Percentiles rank a stretch among this genome's conserved stretches.
Conservation (phyloP, 2,113 vertebrate species). For the Gobio gobio region DNA sequence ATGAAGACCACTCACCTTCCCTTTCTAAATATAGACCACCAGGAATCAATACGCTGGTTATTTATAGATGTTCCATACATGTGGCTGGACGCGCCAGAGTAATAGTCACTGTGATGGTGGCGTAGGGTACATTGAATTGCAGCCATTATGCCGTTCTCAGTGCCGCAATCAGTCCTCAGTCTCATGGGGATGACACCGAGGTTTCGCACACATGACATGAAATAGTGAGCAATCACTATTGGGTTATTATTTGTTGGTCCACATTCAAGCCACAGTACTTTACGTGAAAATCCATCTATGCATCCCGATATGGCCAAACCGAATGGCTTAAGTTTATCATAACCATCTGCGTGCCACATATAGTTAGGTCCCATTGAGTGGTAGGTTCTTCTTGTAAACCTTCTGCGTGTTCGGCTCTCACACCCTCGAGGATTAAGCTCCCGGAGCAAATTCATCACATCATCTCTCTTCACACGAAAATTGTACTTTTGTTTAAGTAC, state of each 20-base stretch:
- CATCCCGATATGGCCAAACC: conserved; percentile 53
- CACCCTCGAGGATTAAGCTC: conserved; percentile 49
- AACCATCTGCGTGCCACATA: conserved; percentile 57
- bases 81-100: conserved; percentile 48
- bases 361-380: conserved; percentile 59
- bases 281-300: conserved; percentile 59
- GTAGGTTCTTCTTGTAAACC: conserved; percentile 44
- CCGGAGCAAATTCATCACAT: conserved; percentile 55
- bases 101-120: conserved; percentile 42
- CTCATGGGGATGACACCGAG: conserved; percentile 48
- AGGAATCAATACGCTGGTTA: conserved; percentile 45
- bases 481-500: conserved; percentile 45
- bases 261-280: conserved; percentile 55
- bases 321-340: conserved; percentile 58
- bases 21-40: conserved; percentile 51
- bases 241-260: conserved; percentile 52
- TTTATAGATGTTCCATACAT: conserved; percentile 54
- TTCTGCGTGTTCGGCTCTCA: conserved; percentile 19
- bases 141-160: conserved; percentile 47
- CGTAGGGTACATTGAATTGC: conserved; percentile 44
- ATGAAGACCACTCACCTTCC: conserved; percentile 40
- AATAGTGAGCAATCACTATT: conserved; percentile 40
- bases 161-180: too few species aligned
- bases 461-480: conserved; percentile 38
- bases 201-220: conserved; percentile 49